Base-by-base conservation (phyloP, 2,888 invertebrate genomes). In the Syrphus vitripennis region DNA sequence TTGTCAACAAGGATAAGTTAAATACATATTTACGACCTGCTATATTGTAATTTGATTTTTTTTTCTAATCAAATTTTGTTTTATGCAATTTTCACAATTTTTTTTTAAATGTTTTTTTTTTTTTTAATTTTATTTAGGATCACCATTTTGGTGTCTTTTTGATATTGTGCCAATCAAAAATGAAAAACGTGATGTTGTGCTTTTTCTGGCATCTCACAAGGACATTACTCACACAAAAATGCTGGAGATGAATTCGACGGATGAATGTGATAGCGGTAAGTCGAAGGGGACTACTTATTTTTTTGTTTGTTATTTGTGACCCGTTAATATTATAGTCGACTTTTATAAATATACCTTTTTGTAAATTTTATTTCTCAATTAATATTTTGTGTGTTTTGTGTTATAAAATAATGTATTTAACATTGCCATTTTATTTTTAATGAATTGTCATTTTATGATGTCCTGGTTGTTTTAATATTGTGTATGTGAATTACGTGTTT, bases 141-240 rank as follows among this genome's bases (percentile, higher is more conserved):
- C 95, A 89, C 96, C 97, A 71, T 98, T 98, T 93, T 97, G 98
- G 97, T 98, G 98, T 93, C 95, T 98, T 89, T 95, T 98, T 93
- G 98, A 98, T 93, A 98, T 98, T 92, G 98, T 98, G 87, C 98
- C 98, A 91, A 98, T 98, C 93, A 98, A 98, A 94, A 98, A 98
- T 94, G 98, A 98, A 93, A 98, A 98, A 93, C 95, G 98, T 87
- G 98, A 98, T 94, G 98, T 98, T 91, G 98, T 98, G 34, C 94
- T 98, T 90, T 98, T 98, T 93, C 95, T 98, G 92, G 98, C 98
- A 87, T 98, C 98, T 24, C 98, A 98, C 94, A 98, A 98, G 94
- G 98, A 98, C 93, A 97, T 98, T 93, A 98, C 98, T 82, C 96
- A 97, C 93, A 96, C 97, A 89, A 97, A 97, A 94, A 96, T 96